phyloP scores from a whole-genome alignment of 1,140 invertebrate genomes.

The Apis mellifera region Amel_HAv3.1 CM009943.2:3692501-3693000 shows the following conservation, averaged over 20 bases:
- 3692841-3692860: conserved; percentile 37
- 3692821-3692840: conserved; percentile 58
- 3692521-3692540: neutral
- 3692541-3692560: neutral
- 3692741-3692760: conserved; percentile 19
- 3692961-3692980: too few species aligned
- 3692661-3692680: too few species aligned
- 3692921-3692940: neutral
- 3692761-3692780: conserved; percentile 56
- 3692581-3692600: neutral
- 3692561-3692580: neutral
- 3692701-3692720: neutral
- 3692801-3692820: conserved; percentile 35
- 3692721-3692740: neutral
- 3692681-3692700: too few species aligned
- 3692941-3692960: too few species aligned
- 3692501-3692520: neutral
- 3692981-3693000: too few species aligned
- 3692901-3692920: neutral
- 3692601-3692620: conserved; percentile 4
- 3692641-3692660: too few species aligned
- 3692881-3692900: neutral
- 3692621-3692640: neutral
- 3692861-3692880: conserved; percentile 29
- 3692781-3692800: conserved; percentile 56